Conservation (phyloP, 2,888 invertebrate species). For the Synergus itoensis region DNA sequence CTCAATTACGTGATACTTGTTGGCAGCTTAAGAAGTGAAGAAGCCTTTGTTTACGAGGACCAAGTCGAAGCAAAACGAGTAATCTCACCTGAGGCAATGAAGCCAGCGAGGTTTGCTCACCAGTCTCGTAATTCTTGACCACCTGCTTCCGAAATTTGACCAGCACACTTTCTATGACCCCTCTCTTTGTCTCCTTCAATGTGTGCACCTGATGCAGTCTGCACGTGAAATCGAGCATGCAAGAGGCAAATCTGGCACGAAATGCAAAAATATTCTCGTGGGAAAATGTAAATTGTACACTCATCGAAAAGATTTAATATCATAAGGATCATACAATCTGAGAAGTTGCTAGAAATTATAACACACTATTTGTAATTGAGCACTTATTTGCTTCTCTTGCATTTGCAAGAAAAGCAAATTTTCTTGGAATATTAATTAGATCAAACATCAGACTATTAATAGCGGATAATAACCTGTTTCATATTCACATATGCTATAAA, state of each 20-base stretch:
- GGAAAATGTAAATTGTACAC: constrained; percentile 13
- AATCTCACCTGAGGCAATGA: constrained; percentile 49
- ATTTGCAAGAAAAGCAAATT: too few species aligned
- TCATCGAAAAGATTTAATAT: too few species aligned
- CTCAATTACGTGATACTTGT: background rate
- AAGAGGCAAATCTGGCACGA: constrained; percentile 24
- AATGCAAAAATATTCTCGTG: constrained; percentile 21
- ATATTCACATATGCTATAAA: too few species aligned
- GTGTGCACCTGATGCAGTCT: constrained; percentile 22
- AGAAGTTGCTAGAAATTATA: too few species aligned
- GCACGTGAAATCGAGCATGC: constrained; percentile 16
- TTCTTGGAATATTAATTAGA: too few species aligned
- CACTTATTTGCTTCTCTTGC: too few species aligned
- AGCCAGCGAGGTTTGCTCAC: constrained; percentile 47
- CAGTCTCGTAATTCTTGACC: constrained; percentile 50
- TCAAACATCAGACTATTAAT: too few species aligned
- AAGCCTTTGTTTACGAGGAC: constrained; percentile 29
- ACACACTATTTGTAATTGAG: too few species aligned
- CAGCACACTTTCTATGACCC: constrained; percentile 45
- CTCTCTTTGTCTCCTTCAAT: constrained; percentile 37
- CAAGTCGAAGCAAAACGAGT: constrained; percentile 43
- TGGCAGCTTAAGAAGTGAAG: background rate
- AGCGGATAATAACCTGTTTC: too few species aligned
- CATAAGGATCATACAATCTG: too few species aligned
- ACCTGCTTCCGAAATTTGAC: constrained; percentile 53